Evolutionary conservation across 2,888 invertebrate genomes (phyloP), one percentile per base, ranked within the genome.

Genomic region (Pseudeuparius sepicola): DNA sequence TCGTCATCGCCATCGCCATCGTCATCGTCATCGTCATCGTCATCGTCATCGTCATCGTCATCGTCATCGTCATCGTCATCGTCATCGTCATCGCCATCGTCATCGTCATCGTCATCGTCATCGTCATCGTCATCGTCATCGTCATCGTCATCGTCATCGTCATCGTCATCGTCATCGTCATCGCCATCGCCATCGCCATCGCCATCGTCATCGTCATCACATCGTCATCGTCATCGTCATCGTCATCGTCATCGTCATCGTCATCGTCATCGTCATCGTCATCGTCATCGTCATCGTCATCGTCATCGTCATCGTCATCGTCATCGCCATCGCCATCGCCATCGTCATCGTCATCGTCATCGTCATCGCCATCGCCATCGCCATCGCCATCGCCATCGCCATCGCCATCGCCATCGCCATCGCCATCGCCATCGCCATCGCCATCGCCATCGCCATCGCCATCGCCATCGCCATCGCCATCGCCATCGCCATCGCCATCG

Each of bases 391-490:
- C 20, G 13, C 16, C 38, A 17, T 12, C 26, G 30, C 9, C 51
- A 51, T 12, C 45, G n/a, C 17, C 46, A 35, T 55, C 41, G 56
- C 63, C 63, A 46, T 28, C 28, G 28, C 14, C 28, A 10, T 28
- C 20, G 20, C 9, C 28, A 28, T 28, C 28, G 28, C 14, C 28
- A 11, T 28, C 20, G 20, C 9, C 20, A 36, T 54, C 50, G 11
- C 55, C 52, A 13, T 56, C 54, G 14, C 47, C 46, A 29, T 50
- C 47, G 29, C 27, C 39, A 26, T 15, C 20, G 13, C 16, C 38
- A 17, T 12, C 26, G 30, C 9, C 51, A 51, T 12, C 45, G n/a
- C 17, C 46, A 35, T 55, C 41, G 56, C 63, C 63, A 46, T 28
- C 28, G 28, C 14, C 28, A 10, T 28, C 20, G 20, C 9, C 28